A percentile compares a stretch with the other conserved stretches of the same genome.
Evolutionary conservation across 2,797 vertebrate species (phyloP).

Genomic region (Atherinosoma microstoma): DNA sequence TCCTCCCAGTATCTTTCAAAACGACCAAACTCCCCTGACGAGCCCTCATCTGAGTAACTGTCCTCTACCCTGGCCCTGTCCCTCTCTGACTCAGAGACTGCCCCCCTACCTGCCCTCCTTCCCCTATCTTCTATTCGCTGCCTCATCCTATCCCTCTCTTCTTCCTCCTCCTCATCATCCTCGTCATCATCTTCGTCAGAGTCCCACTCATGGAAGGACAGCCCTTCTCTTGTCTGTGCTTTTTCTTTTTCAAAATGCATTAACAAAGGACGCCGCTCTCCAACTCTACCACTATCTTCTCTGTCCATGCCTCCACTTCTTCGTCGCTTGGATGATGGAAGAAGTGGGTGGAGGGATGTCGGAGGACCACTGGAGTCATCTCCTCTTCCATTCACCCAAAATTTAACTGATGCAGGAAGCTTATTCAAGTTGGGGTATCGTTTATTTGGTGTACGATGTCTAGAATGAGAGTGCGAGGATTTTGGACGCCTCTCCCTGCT

Average conservation of each 20-base stretch:
- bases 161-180: conserved; percentile 73
- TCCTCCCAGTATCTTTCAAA: conserved; percentile 88
- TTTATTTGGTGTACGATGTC: conserved; percentile 76
- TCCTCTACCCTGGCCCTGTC: conserved; percentile 78
- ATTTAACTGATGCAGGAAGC: conserved; percentile 86
- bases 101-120: conserved; percentile 74
- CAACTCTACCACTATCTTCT: conserved; percentile 73
- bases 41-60: conserved; percentile 81
- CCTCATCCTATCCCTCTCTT: conserved; percentile 64
- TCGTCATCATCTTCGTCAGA: conserved; percentile 79
- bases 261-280: conserved; percentile 83
- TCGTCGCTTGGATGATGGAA: conserved; percentile 80
- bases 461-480: conserved; percentile 73
- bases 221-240: conserved; percentile 83
- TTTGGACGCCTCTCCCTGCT: conserved; percentile 80
- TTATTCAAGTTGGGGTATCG: conserved; percentile 86
- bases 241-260: conserved; percentile 84
- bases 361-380: conserved; percentile 76
- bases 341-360: conserved; percentile 80
- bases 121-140: conserved; percentile 67
- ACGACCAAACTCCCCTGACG: conserved; percentile 85
- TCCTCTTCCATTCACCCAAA: conserved; percentile 84
- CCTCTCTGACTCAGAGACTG: conserved; percentile 83
- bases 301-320: conserved; percentile 79
- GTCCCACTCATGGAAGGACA: conserved; percentile 87